Conservation (phyloP, 2,797 vertebrate genomes). For the Amblyopsis hoosieri region DNA sequence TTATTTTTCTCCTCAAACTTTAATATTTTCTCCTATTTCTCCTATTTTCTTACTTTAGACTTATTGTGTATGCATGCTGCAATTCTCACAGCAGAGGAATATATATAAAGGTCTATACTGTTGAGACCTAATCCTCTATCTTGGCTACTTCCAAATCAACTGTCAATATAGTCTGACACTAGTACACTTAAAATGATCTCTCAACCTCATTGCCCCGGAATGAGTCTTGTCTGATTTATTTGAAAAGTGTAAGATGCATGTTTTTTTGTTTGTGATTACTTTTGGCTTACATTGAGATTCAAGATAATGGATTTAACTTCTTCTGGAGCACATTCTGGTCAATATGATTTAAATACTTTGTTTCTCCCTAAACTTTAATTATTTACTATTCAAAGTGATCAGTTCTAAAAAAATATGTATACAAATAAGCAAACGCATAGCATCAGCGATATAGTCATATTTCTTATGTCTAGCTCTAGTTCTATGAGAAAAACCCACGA, state of each 20-base stretch:
- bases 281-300: neutral
- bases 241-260: slow-evolving; percentile 40
- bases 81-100: slow-evolving; percentile 32
- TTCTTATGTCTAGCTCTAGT: slow-evolving; percentile 27
- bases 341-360: slow-evolving; percentile 30
- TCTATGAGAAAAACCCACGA: slow-evolving; percentile 33
- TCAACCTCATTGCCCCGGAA: slow-evolving; percentile 39
- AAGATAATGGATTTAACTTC: slow-evolving; percentile 31
- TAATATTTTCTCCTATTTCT: no score
- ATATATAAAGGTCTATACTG: slow-evolving; percentile 30
- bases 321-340: slow-evolving; percentile 27
- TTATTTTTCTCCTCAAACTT: no score
- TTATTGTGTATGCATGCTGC: slow-evolving; percentile 13
- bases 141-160: slow-evolving; percentile 58
- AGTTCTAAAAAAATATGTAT: slow-evolving; percentile 42
- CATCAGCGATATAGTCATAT: slow-evolving; percentile 6
- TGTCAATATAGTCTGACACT: slow-evolving; percentile 55
- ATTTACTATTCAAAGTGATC: slow-evolving; percentile 1
- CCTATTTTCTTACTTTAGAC: no score
- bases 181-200: slow-evolving; percentile 61
- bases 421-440: slow-evolving; percentile 27
- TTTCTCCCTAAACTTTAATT: neutral
- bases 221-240: slow-evolving; percentile 27
- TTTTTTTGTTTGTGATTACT: slow-evolving; percentile 50
- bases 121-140: slow-evolving; percentile 42